Evolutionary conservation across 2,888 invertebrate species (phyloP).

Genomic region (Trichacis sp.): DNA sequence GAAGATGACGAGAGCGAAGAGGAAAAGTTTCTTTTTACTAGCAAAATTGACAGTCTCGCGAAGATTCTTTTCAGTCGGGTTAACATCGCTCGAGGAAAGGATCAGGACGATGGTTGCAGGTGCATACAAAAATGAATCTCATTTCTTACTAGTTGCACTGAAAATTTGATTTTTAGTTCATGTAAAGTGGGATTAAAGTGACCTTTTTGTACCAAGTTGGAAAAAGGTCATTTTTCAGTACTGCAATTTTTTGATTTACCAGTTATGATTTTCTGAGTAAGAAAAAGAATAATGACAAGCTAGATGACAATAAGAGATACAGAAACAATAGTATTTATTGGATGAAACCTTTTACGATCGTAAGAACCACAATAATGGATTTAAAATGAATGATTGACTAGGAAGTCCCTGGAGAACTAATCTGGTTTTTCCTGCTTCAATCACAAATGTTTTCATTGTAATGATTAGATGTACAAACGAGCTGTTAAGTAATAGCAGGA

Average conservation of each 20-base stretch:
- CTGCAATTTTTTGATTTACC: too few species aligned
- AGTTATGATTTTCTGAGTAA: neutral
- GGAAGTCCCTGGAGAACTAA: slow-evolving; percentile 23
- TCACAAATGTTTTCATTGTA: neutral
- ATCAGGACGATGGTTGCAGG: slow-evolving; percentile 50
- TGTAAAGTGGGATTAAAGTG: too few species aligned
- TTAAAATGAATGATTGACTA: slow-evolving; percentile 18
- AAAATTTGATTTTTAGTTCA: too few species aligned
- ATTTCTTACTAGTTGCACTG: too few species aligned
- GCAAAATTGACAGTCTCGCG: slow-evolving; percentile 82
- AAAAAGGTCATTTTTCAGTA: too few species aligned
- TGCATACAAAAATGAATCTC: slow-evolving; percentile 17
- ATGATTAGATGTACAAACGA: neutral
- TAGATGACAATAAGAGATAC: slow-evolving; percentile 17
- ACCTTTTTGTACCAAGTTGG: too few species aligned
- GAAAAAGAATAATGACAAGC: slow-evolving; percentile 9
- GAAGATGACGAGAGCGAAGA: slow-evolving; percentile 73
- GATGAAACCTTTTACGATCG: slow-evolving; percentile 34
- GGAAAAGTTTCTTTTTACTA: slow-evolving; percentile 74
- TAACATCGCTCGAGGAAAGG: slow-evolving; percentile 62
- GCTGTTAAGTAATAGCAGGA: neutral
- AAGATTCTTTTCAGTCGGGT: slow-evolving; percentile 76
- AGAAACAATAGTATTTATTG: slow-evolving; percentile 40
- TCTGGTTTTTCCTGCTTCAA: slow-evolving; percentile 5
- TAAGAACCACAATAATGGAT: slow-evolving; percentile 25